Evolutionary conservation across 2,113 vertebrate species (phyloP), one percentile per base, ranked within the genome.

Genomic region (Sterrhoptilus dennistouni): DNA sequence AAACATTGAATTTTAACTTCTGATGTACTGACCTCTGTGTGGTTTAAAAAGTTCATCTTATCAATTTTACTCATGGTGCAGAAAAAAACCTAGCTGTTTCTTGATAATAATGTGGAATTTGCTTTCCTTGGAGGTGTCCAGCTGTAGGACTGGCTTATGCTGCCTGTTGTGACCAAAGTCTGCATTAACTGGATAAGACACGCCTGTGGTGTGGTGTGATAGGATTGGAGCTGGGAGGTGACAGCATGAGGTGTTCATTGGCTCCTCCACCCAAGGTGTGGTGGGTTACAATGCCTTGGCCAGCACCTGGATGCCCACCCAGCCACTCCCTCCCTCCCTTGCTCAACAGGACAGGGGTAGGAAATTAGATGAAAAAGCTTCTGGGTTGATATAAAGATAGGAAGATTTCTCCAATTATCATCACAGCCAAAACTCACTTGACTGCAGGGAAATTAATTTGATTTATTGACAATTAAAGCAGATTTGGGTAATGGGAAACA

Each of bases 231-330:
- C 16, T 44, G 75, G 22, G 44, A 71, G 27, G 61, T 42, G 66
- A 25, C 60, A 69, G 28, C 63, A 69, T 4, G n/a, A 66, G 22
- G 6, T 22, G 11, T 63, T 36, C 44, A 76, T 28, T 27, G 18
- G 12, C 38, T 91, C 42, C 47, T 65, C 20, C 25, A 14, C 22
- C 50, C 6, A 0, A 0, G 31, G 14, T 13, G 5, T 23, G 45
- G 17, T 28, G 21, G 31, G 23, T 50, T 61, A 8, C 20, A 52
- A 7, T 25, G 31, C 38, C 44, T 75, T 54, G 76, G 38, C 22
- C 61, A 57, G 40, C 20, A 31, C 45, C 33, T 1, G 15, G 36
- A 12, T 11, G 14, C 22, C 9, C 63, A 36, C 31, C 10, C 59
- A 71, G 57, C 35, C 4, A 5, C 57, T 66, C 9, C 3, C 25